Evolutionary conservation across 1,140 invertebrate species (phyloP).

Genomic region (Parasteatoda tepidariorum): DNA sequence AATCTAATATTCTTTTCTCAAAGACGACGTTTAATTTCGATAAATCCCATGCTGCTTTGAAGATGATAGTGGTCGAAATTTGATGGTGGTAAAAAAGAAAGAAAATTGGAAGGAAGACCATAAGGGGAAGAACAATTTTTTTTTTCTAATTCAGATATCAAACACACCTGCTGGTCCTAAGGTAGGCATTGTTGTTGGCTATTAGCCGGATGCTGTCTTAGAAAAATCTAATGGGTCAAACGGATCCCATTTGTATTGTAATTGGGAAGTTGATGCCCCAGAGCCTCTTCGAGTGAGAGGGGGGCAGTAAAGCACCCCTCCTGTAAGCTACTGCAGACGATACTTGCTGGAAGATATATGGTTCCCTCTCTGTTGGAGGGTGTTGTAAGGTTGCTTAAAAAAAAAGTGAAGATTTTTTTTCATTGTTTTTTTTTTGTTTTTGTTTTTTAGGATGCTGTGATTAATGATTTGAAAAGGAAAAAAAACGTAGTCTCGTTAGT

Average conservation of each 20-base stretch:
- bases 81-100: background rate
- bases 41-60: too few species aligned
- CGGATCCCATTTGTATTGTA: conserved; percentile 18
- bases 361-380: conserved; percentile 7
- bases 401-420: background rate
- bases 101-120: background rate
- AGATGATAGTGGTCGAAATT: too few species aligned
- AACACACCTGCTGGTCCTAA: background rate
- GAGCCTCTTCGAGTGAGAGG: background rate
- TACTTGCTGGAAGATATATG: conserved; percentile 29
- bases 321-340: background rate
- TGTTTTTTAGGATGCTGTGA: too few species aligned
- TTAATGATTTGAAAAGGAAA: too few species aligned
- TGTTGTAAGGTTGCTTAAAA: background rate
- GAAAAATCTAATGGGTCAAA: conserved; percentile 14
- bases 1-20: too few species aligned
- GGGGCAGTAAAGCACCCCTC: conserved; percentile 4
- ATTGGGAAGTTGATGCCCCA: conserved; percentile 17
- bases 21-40: too few species aligned
- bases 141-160: conserved; percentile 46
- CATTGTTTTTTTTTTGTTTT: too few species aligned
- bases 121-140: background rate
- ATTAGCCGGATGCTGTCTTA: conserved; percentile 12
- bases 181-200: background rate
- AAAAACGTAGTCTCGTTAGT: too few species aligned